Evolutionary conservation across 2,888 invertebrate species (phyloP), one percentile per base, ranked within the genome.

Genomic region (Coleophora deauratella): DNA sequence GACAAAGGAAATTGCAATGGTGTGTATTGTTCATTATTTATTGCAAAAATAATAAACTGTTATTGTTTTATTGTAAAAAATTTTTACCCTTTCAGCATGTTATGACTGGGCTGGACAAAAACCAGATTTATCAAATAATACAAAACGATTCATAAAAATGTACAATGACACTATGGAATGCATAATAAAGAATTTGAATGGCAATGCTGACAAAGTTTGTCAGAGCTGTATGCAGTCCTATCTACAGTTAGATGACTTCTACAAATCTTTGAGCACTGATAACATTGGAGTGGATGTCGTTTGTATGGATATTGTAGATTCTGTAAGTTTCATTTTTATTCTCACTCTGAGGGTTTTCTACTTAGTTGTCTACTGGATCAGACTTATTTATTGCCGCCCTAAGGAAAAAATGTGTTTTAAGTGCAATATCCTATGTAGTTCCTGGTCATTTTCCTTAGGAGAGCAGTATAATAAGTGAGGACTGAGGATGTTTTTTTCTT

Each of bases 301-400:
- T 44, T 91, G 91, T 55, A 90, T 91, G 88, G 91, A 91, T 63
- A 84, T 91, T 51, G 89, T 91, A 1, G 91, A 91, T 71, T 74
- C 88, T 50, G 91, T 91, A 72, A 81, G 85, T 75, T 45, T 34
- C 12, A 3, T 21, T 21, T 6, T 21, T 21, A 21, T 21, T 3
- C 3, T 21, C 6, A 35, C 1, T n/a, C 9, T 2, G 30, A 12
- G 11, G 21, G 37, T 27, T 28, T 13, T 1, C 3, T 11, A 31
- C 9, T 1, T 37, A n/a, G n/a, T n/a, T n/a, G n/a, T n/a, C n/a
- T n/a, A n/a, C n/a, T n/a, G n/a, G n/a, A n/a, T n/a, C n/a, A n/a
- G n/a, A n/a, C n/a, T n/a, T n/a, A n/a, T n/a, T n/a, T n/a, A n/a
- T n/a, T n/a, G n/a, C n/a, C n/a, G n/a, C n/a, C n/a, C n/a, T n/a